Base-by-base conservation (phyloP, 1,140 invertebrate genomes). In the Trachelipus rathkii region DNA sequence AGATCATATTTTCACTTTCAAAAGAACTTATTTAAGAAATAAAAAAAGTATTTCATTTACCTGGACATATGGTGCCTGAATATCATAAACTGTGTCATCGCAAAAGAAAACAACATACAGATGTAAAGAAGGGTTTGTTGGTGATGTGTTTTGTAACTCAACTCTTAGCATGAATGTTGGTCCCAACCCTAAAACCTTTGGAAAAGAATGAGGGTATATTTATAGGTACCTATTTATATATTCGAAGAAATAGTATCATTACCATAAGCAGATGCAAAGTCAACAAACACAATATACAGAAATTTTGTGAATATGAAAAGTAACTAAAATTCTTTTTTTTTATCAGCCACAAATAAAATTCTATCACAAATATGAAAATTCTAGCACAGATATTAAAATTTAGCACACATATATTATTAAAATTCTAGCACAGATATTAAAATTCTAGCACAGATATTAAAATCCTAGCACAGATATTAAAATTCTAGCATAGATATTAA, bases 81-180 rank as follows among this genome's bases (percentile, higher is more conserved):
- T 87, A 76, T 87, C 87, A 82, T 93, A 93, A 71, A 90, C 87
- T 50, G 88, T 87, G 33, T 88, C 86, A 85, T 93, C 90, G 74
- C 89, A 91, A 79, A 92, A 89, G 83, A 95, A 91, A 11, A 92
- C 87, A 11, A 95, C 87, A 70, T 88, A 85, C 10, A 94, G 85
- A 79, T 91, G 89, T 6, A 87, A 85, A 11, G 90, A 89, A 13
- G 90, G 87, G 0, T 87, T 84, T 67, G 89, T 90, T 23, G 85
- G 77, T 8, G 87, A 87, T 13, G 87, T 91, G 84, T 95, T 96
- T 84, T 94, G 91, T 10, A 96, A 84, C 23, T 89, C 90, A 33
- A 95, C 86, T 45, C 89, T 89, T 66, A 95, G 85, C 33, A 90
- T 90, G 85, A 95, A 94, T 45, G 89, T 89, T 0, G 93, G 93